Base-by-base conservation (phyloP, 1,140 invertebrate species). In the Drosophila aff. region DNA sequence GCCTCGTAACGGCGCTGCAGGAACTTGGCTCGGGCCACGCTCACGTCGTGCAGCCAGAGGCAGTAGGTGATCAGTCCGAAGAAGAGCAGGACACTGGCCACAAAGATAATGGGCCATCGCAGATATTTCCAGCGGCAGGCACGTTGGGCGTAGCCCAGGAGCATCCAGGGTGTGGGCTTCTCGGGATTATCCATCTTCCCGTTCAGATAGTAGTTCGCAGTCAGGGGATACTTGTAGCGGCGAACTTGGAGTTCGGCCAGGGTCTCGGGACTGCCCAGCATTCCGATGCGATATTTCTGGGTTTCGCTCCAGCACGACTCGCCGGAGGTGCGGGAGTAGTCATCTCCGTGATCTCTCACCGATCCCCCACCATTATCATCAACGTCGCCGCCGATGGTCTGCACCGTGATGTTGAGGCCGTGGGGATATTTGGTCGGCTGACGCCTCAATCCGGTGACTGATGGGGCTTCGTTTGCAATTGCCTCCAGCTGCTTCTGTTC, bases 31-130 rank as follows among this genome's bases (percentile, higher is more conserved):
- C 91, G 33, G 8, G 91, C 84, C 52, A 92, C 87, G 40, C 91
- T 92, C 15, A 92, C 84, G 44, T 92, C 91, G 65, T 92, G 91
- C 64, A 92, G 47, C 91, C 91, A 92, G 0, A 92, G 79, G 23
- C 91, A 92, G 62, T 92, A 92, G 63, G 91, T 91, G 67, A 92
- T 92, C 64, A 92, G 74, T 4, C 91, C 91, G 23, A 92, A 92
- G 55, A 92, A 92, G 0, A 92, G 76, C 36, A 92, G 58, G 21
- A 91, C 91, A 52, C 91, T 92, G 60, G 87, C 91, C 59, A 91
- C 49, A 26, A 92, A 92, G 44, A 92, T 92, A 28, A 92, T 81
- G 61, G 91, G 91, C 91, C 91, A 92, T 2, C 91, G 91, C 23
- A 92, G 49, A 47, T 91, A 92, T 52, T 91, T 89, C 91, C 91